A percentile compares a stretch with the other conserved stretches of the same genome.
These are phyloP conservation scores for Brachyistius frenatus DNA, from an alignment of 2,113 vertebrate species.

Conservation along the genomic window DNA sequence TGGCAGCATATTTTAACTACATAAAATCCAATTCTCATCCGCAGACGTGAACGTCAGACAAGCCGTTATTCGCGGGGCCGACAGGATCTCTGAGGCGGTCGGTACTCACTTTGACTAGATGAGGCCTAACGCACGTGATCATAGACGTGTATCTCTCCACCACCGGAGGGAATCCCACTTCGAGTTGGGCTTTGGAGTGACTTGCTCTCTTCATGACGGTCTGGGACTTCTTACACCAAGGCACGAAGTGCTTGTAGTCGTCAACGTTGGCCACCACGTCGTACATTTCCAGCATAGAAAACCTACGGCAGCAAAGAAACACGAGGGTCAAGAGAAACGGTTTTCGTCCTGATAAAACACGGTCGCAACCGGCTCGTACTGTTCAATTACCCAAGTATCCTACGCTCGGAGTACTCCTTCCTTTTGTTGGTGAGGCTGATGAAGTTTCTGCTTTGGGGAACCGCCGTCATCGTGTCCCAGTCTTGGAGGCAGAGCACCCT, in stretches of 20 bases:
- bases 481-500: slow-evolving; percentile 66
- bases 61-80: neutral
- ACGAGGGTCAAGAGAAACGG: neutral
- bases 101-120: slow-evolving; percentile 92
- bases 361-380: slow-evolving; percentile 4
- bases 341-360: neutral
- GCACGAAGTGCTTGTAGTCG: slow-evolving; percentile 95
- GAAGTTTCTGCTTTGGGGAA: slow-evolving; percentile 86
- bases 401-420: slow-evolving; percentile 94
- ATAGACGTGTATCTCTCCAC: slow-evolving; percentile 94
- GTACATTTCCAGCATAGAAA: slow-evolving; percentile 97
- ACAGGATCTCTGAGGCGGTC: neutral
- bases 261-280: slow-evolving; percentile 94
- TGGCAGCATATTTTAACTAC: neutral
- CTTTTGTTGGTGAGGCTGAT: slow-evolving; percentile 91
- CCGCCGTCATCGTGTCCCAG: slow-evolving; percentile 65
- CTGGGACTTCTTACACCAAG: slow-evolving; percentile 95
- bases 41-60: no score
- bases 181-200: slow-evolving; percentile 91
- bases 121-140: slow-evolving; percentile 92
- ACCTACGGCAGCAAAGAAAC: slow-evolving; percentile 76
- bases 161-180: slow-evolving; percentile 94
- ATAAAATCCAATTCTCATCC: neutral
- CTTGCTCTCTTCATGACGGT: slow-evolving; percentile 90
- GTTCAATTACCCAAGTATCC: slow-evolving; percentile 90